A percentile compares a stretch with the other conserved stretches of the same genome.
Conservation (phyloP, 1,140 invertebrate species). For the Phymastichus coffea region DNA sequence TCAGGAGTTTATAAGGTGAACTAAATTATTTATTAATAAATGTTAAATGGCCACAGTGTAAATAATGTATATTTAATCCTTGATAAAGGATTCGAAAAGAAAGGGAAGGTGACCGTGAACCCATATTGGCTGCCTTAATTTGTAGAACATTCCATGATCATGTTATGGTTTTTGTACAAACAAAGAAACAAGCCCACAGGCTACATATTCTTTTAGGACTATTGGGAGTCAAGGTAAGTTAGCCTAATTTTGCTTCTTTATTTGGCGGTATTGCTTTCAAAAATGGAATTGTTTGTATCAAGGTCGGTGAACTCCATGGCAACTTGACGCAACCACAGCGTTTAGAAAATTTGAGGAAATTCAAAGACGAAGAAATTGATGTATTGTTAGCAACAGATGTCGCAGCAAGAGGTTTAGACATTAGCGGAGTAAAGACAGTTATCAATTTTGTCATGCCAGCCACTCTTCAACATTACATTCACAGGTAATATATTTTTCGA, state of each 20-base stretch:
- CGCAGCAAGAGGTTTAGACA: slow-evolving; percentile 94
- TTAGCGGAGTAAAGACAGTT: slow-evolving; percentile 93
- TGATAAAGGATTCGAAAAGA: slow-evolving; percentile 66
- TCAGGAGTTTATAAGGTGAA: slow-evolving; percentile 94
- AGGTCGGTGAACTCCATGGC: slow-evolving; percentile 91
- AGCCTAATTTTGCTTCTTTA: neutral
- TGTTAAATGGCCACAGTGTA: neutral
- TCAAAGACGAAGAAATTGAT: slow-evolving; percentile 87
- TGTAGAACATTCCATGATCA: slow-evolving; percentile 91
- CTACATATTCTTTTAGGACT: slow-evolving; percentile 89
- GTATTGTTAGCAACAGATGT: slow-evolving; percentile 95
- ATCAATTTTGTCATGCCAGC: slow-evolving; percentile 96
- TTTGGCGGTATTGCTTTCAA: neutral
- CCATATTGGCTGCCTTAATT: slow-evolving; percentile 86
- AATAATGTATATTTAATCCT: slow-evolving; percentile 18
- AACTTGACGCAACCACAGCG: slow-evolving; percentile 91
- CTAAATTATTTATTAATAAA: too few species aligned
- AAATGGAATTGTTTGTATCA: neutral
- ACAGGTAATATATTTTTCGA: slow-evolving; percentile 62
- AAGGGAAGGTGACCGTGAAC: slow-evolving; percentile 86
- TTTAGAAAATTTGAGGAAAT: slow-evolving; percentile 83
- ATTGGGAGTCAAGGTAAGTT: slow-evolving; percentile 71
- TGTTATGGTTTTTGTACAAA: slow-evolving; percentile 94
- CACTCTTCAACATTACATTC: slow-evolving; percentile 94
- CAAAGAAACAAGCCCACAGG: slow-evolving; percentile 91